Percentiles rank a stretch among this genome's conserved stretches.
Evolutionary conservation across 2,797 vertebrate genomes (phyloP).

Genomic region (Rousettus madagascariensis): DNA sequence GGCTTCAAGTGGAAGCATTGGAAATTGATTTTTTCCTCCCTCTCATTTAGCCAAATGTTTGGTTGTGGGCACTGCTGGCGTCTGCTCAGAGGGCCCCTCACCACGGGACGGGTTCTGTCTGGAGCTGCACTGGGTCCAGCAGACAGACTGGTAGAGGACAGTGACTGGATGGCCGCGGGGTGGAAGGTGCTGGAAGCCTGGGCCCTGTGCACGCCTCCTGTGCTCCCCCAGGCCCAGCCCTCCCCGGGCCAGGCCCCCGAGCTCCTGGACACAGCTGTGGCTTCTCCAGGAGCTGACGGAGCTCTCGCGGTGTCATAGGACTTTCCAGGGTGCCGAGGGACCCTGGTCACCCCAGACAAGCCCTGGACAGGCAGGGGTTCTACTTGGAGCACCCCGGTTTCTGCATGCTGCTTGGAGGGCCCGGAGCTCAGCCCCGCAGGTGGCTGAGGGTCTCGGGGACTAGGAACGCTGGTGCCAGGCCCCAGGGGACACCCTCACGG

Average conservation of each 20-base stretch:
- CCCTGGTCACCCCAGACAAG: rapidly evolving
- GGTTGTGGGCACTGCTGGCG: rapidly evolving
- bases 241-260: rapidly evolving
- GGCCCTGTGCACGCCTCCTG: too few species aligned
- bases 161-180: rapidly evolving
- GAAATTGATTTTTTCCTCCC: neutral
- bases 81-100: rapidly evolving
- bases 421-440: too few species aligned
- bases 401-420: rapidly evolving
- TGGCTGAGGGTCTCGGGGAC: too few species aligned
- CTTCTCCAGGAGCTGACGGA: neutral
- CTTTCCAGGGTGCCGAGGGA: neutral
- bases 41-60: neutral
- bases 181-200: rapidly evolving
- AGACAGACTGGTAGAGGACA: rapidly evolving
- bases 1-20: neutral
- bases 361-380: rapidly evolving
- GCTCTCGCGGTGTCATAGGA: rapidly evolving
- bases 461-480: too few species aligned
- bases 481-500: too few species aligned
- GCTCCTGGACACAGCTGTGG: rapidly evolving
- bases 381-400: rapidly evolving
- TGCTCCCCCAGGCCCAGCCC: rapidly evolving
- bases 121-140: neutral
- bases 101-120: rapidly evolving